phyloP scores from a whole-genome alignment of 2,888 invertebrate genomes.

The Adelphocoris suturalis region DNA sequence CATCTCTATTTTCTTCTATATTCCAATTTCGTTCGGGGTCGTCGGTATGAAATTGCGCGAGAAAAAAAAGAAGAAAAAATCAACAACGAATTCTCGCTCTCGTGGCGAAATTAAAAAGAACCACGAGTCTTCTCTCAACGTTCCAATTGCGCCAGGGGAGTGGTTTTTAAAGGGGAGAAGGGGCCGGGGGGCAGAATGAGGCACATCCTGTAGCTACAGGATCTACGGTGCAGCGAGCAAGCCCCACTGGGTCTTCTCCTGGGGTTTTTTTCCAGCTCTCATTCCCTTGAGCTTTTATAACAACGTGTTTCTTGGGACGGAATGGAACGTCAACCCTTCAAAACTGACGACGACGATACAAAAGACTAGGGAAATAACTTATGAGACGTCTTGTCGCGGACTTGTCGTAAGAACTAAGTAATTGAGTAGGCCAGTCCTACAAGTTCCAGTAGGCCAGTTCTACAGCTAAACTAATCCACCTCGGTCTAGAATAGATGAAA shows the following conservation, averaged over 20 bases:
- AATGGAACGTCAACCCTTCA: no score
- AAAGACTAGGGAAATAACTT: no score
- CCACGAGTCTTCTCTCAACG: constrained; percentile 15
- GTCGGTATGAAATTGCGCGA: constrained; percentile 5
- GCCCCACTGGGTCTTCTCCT: background rate
- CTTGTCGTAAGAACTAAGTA: no score
- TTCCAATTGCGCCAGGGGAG: constrained; percentile 8
- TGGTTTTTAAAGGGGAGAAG: constrained; percentile 8
- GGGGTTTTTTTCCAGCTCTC: background rate
- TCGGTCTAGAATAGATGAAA: no score
- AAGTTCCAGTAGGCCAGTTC: no score
- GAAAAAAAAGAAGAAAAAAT: background rate
- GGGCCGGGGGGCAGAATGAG: constrained; percentile 38
- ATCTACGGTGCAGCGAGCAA: constrained; percentile 66
- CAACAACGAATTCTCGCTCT: background rate
- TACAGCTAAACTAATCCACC: no score
- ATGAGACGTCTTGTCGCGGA: no score
- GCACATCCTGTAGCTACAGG: constrained; percentile 67
- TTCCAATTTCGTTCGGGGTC: background rate
- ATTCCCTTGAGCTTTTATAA: background rate
- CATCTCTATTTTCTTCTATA: background rate
- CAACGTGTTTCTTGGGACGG: no score
- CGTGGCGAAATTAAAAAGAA: constrained; percentile 22
- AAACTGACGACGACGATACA: no score
- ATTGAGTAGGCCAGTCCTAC: no score